Evolutionary conservation across 2,888 invertebrate genomes (phyloP), one percentile per base, ranked within the genome.

Genomic region (Pseudolycoriella hygida): DNA sequence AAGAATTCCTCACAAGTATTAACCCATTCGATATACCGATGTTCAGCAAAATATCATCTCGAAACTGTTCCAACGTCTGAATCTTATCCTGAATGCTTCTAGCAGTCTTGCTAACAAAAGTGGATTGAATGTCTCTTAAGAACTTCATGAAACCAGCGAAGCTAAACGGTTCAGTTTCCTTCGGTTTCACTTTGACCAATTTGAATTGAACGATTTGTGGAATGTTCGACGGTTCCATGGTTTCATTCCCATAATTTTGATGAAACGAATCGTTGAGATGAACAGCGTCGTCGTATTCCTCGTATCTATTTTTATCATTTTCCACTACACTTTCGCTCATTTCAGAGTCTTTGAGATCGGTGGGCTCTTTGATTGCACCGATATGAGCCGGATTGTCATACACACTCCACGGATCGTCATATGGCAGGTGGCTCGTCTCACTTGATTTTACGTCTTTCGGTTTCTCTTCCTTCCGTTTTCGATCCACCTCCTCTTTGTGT

Each of bases 11-110:
- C n/a, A n/a, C n/a, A n/a, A n/a, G n/a, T n/a, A n/a, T n/a, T n/a
- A n/a, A n/a, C 44, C 3, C 46, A 48, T 42, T 44, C 40, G 40
- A 60, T 70, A 69, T 66, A 84, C 84, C 75, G 53, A 85, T 80
- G 55, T 76, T 73, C 18, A 60, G 59, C 50, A 82, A 62, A 17
- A 85, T 63, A 46, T 69, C 66, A 50, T 76, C 71, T 3, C 59
- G 56, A 6, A 65, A 51, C 3, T 51, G 51, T 38, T 57, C 55
- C 1, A 66, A 50, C 41, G 56, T 50, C 50, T 58, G 55, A 3
- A 65, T 60, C 54, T 66, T 66, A 18, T 60, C 57, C 37, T 59
- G 53, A 37, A 65, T 57, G 12, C 55, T 56, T 18, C 56, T 50
- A 1, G 56, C 50, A 0, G 62, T 58, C 38, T 58, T 62, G 10